Evolutionary conservation across 2,797 vertebrate genomes (phyloP), one percentile per base, ranked within the genome.

Genomic region (Lithobates sylvaticus): DNA sequence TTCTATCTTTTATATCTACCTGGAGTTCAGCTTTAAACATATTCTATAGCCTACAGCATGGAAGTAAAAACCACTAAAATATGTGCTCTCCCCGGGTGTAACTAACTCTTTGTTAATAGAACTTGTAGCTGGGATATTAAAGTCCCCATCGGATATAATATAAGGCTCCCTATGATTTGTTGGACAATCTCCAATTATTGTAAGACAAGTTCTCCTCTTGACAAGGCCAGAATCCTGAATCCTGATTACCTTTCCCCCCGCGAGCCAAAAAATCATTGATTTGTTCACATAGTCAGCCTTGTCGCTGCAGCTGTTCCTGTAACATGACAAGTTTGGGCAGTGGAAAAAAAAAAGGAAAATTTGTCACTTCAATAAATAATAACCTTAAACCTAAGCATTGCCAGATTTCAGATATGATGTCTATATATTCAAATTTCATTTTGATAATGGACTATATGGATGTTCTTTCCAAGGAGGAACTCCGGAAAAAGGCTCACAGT

Each of bases 281-380:
- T 95, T 95, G 93, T 92, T 95, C 95, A 95, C 96, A 95, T 95
- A 95, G 95, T 95, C 96, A 95, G 96, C 95, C 96, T 96, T 96
- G 96, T 97, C 97, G 95, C 94, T 94, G 95, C 95, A 94, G 95
- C 95, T 93, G 94, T 96, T 96, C 96, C 95, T 96, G 96, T 96
- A 96, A 97, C 92, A 94, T 92, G 95, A 97, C 96, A 96, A 94
- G 95, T 94, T 95, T 94, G 92, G 94, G 95, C 96, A 94, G 94
- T 95, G 39, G 39, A 39, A 95, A 93, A 94, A 96, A 95, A 95
- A 95, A 84, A 71, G 27, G 50, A 74, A 76, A 50, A 84, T 54
- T 10, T 54, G 74, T 34, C 95, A 94, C 94, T 65, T 65, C 95
- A 95, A 96, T 96, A 96, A 96, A 96, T 97, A 95, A 96, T 95